Evolutionary conservation across 2,113 vertebrate species (phyloP), one percentile per base, ranked within the genome.

Genomic region (Ginglymostoma cirratum): DNA sequence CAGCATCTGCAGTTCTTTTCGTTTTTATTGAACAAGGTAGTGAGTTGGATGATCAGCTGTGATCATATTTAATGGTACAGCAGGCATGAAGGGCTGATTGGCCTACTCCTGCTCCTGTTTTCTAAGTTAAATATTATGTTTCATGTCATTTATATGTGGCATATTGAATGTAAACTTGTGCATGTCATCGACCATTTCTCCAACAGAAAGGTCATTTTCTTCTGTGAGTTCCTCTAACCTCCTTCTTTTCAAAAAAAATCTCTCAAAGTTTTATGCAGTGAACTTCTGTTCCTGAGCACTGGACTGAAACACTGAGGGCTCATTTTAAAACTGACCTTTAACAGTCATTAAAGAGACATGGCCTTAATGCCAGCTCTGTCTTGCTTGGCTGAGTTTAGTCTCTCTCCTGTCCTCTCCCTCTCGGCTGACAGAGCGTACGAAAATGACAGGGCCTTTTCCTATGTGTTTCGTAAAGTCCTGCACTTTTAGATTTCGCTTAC

Each of bases 311-410:
- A n/a, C 5, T 55, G 61, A 92, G 24, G 17, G 55, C 55, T 92
- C 87, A 65, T 92, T 65, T 65, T n/a, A 92, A 92, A 65, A 15
- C 30, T 92, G 87, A 92, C 87, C 87, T 92, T 92, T 92, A n/a
- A 65, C 87, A n/a, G 52, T 92, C 30, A 92, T 92, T 61, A 92
- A 65, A 30, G 55, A 61, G 87, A 65, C 52, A 15, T 65, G 87
- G 27, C 55, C 30, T 61, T 65, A n/a, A 92, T 65, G 30, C 87
- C 30, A 65, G 55, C 17, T 52, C 55, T n/a, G 55, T 90, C 48
- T 34, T 90, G 52, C 87, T 90, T 61, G 87, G 87, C 14, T 90
- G 87, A 30, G n/a, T 83, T 83, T 17, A 42, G 52, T 15, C 30
- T 65, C 55, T 61, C 30, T n/a, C 72, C 30, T 76, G 30, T 12